These are phyloP conservation scores for Diphyllodes magnificus DNA, from an alignment of 2,113 vertebrate genomes.

Conservation along the genomic window DNA sequence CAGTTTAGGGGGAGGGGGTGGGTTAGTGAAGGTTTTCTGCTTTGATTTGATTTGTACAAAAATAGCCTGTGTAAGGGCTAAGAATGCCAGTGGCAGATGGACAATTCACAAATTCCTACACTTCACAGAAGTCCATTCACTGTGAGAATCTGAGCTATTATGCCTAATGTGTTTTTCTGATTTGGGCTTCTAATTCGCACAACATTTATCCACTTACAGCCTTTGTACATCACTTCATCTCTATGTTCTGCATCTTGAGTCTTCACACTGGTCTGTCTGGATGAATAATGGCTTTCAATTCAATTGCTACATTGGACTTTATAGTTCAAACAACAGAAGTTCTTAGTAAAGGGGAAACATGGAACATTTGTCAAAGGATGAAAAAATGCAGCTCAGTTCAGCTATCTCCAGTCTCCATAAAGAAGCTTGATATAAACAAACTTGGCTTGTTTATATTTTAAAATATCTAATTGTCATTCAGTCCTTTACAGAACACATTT, in stretches of 20 bases:
- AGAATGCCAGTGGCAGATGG: neutral
- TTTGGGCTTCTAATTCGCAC: neutral
- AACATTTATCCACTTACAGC: neutral
- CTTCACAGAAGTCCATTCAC: neutral
- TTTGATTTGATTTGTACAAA: neutral
- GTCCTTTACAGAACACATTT: neutral
- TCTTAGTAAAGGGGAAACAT: neutral
- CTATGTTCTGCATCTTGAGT: neutral
- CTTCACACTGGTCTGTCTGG: neutral
- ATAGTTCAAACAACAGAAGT: neutral
- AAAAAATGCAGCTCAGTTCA: neutral
- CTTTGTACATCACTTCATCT: neutral
- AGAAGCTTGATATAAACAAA: neutral
- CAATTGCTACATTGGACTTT: neutral
- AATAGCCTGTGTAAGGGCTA: neutral
- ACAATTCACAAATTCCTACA: neutral
- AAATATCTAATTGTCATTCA: neutral
- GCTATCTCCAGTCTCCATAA: neutral
- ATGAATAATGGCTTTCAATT: neutral
- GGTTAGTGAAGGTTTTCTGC: neutral
- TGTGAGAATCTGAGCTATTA: neutral
- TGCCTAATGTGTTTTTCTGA: neutral
- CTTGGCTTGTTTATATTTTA: neutral
- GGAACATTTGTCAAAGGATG: neutral
- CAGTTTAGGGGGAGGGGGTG: rapidly evolving